Conservation (phyloP, 2,797 vertebrate genomes). For the Alca torda region DNA sequence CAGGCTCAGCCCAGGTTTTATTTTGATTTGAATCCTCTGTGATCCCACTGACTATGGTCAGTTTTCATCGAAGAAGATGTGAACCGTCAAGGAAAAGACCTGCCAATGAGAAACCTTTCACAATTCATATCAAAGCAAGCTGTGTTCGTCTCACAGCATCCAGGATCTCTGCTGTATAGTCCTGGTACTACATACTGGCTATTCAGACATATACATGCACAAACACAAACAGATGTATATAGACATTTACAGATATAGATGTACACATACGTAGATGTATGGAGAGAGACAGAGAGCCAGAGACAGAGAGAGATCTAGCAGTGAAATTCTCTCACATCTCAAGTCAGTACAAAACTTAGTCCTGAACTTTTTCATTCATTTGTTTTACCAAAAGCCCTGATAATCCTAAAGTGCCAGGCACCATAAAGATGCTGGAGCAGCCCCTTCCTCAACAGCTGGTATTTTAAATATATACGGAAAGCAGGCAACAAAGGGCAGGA, state of each 20-base stretch:
- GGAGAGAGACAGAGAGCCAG: neutral
- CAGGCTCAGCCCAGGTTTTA: neutral
- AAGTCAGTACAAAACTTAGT: neutral
- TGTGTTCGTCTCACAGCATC: neutral
- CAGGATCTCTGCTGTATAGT: neutral
- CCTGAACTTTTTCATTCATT: neutral
- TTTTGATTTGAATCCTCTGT: neutral
- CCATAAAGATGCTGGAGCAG: neutral
- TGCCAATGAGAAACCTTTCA: neutral
- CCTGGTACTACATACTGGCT: neutral
- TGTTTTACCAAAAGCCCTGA: neutral
- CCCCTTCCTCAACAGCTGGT: neutral
- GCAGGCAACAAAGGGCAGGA: neutral
- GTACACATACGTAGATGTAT: neutral
- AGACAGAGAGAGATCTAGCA: neutral
- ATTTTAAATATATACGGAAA: neutral
- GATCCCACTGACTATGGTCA: neutral
- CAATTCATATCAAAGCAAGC: neutral
- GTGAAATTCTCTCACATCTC: neutral
- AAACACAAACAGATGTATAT: neutral
- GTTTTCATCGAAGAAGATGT: neutral
- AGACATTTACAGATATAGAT: neutral
- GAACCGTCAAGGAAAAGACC: neutral
- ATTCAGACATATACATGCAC: neutral
- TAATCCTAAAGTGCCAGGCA: neutral